A percentile compares a stretch with the other conserved stretches of the same genome.
Evolutionary conservation across 2,797 vertebrate species (phyloP).

Genomic region (Lates japonicus): DNA sequence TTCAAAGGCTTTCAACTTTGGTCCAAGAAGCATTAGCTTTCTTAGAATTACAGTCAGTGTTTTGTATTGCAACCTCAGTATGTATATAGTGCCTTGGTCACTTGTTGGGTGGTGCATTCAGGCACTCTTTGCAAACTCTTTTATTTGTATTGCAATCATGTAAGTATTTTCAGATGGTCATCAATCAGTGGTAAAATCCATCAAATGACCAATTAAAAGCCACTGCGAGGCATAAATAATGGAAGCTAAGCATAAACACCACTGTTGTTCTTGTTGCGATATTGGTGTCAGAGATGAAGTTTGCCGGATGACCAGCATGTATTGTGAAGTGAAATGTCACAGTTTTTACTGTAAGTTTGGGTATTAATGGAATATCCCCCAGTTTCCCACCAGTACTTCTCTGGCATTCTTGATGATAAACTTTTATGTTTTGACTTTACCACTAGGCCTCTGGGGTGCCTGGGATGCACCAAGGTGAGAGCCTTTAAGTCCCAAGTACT

Average conservation of each 20-base stretch:
- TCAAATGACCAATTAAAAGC: neutral
- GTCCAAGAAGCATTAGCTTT: neutral
- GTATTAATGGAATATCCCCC: neutral
- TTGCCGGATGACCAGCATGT: neutral
- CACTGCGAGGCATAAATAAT: constrained; percentile 4
- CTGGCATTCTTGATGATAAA: neutral
- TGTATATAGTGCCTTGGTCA: neutral
- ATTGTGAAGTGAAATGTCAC: constrained; percentile 25
- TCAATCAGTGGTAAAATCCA: constrained; percentile 8
- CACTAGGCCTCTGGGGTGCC: neutral
- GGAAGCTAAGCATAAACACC: neutral
- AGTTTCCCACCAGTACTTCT: constrained; percentile 5
- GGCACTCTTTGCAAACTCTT: constrained; percentile 1
- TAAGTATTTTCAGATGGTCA: neutral
- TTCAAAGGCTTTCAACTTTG: neutral
- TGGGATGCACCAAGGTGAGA: constrained; percentile 22
- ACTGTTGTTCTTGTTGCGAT: neutral
- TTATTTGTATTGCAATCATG: neutral
- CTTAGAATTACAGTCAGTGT: neutral
- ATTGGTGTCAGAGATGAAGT: neutral
- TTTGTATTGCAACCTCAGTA: neutral
- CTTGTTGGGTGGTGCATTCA: constrained; percentile 27
- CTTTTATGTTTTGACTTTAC: neutral
- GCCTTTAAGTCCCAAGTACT: neutral
- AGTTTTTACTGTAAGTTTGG: constrained; percentile 15